Conservation (phyloP, 2,888 invertebrate species). For the Congeria kusceri region DNA sequence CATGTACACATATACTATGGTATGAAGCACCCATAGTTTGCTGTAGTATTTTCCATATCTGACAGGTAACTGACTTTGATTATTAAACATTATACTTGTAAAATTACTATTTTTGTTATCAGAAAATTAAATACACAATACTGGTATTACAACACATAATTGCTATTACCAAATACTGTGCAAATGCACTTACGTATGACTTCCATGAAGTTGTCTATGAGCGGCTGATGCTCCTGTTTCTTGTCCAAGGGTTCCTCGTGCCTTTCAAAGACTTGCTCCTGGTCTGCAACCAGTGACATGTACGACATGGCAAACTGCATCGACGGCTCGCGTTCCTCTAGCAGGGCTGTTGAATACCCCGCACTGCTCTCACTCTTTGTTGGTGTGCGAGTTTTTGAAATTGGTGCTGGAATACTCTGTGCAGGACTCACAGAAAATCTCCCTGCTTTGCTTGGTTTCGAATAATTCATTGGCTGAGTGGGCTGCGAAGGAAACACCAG, state of each 20-base stretch:
- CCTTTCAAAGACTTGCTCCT: not conserved
- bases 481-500: not conserved
- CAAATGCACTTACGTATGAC: not conserved
- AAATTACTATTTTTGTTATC: too few species aligned
- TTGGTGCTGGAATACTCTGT: constrained; percentile 23
- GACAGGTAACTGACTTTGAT: too few species aligned
- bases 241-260: too few species aligned
- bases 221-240: not conserved
- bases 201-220: not conserved
- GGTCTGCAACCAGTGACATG: constrained; percentile 21
- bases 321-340: constrained; percentile 14
- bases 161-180: too few species aligned
- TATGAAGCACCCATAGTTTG: too few species aligned
- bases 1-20: too few species aligned
- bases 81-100: too few species aligned
- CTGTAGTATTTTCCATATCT: too few species aligned
- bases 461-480: not conserved
- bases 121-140: too few species aligned
- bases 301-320: constrained; percentile 52
- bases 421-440: constrained; percentile 53
- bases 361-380: constrained; percentile 40
- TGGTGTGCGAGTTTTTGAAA: constrained; percentile 8
- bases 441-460: constrained; percentile 1
- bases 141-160: too few species aligned
- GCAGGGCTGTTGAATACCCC: constrained; percentile 1